A percentile compares a stretch with the other conserved stretches of the same genome.
phyloP scores from a whole-genome alignment of 2,888 invertebrate species.

The Agriotes lineatus region DNA sequence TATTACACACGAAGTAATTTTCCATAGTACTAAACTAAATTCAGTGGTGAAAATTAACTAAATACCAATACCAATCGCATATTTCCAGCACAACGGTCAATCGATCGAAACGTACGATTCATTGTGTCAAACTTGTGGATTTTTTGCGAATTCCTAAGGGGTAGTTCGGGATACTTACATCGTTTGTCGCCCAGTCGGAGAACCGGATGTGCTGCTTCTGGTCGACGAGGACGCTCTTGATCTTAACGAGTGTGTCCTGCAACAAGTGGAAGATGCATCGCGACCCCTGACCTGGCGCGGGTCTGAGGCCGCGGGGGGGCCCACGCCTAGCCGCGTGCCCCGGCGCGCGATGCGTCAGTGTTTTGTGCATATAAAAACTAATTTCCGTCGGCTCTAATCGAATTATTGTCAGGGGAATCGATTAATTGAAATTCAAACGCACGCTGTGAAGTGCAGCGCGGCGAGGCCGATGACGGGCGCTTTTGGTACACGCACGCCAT shows the following conservation, averaged over 20 bases:
- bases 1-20: too few species aligned
- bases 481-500: slow-evolving; percentile 28
- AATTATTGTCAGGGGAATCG: slow-evolving; percentile 45
- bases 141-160: neutral
- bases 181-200: slow-evolving; percentile 92
- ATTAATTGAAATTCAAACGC: slow-evolving; percentile 41
- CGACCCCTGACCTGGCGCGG: slow-evolving; percentile 41
- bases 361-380: slow-evolving; percentile 38
- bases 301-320: slow-evolving; percentile 54
- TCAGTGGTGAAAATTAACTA: too few species aligned
- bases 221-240: slow-evolving; percentile 85
- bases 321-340: slow-evolving; percentile 55
- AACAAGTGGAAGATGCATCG: slow-evolving; percentile 54
- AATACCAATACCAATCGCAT: too few species aligned
- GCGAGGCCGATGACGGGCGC: slow-evolving; percentile 20
- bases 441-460: slow-evolving; percentile 23
- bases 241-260: slow-evolving; percentile 88
- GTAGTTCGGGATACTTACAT: slow-evolving; percentile 73
- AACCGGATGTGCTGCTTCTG: slow-evolving; percentile 95
- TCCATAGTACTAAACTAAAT: too few species aligned
- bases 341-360: slow-evolving; percentile 27
- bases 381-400: slow-evolving; percentile 45
- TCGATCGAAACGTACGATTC: too few species aligned
- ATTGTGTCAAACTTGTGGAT: too few species aligned
- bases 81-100: too few species aligned